Base-by-base conservation (phyloP, 2,888 invertebrate species). In the Diachrysia chrysitis region DNA sequence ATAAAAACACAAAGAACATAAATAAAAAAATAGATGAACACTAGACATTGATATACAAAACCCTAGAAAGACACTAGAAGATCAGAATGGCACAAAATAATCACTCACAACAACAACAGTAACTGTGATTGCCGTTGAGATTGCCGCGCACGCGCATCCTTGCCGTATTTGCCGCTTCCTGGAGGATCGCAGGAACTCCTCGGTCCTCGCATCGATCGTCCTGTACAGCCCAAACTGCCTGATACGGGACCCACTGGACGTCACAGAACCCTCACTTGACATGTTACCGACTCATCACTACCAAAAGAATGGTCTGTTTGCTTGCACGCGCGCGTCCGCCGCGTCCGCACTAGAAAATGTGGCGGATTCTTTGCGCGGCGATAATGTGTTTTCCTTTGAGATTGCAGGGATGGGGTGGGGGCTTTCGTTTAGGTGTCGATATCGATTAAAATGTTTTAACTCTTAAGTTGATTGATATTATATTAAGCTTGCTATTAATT, bases 101-200 rank as follows among this genome's bases (percentile, higher is more conserved):
- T 63, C 79, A 94, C 95, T 94, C 71, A 95, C 95, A 87, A 95
- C 88, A 71, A 95, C 93, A 86, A 95, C 84, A 76, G 92, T 90
- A 80, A 95, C 94, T 69, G 95, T 95, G 69, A 95, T 87, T 0
- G 92, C 92, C 0, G 95, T 93, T 14, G 94, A 93, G 0, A 94
- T 87, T 10, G 91, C 93, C 0, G 95, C 95, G 82, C 95, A 95
- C 0, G 90, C 91, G 81, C 95, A 95, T 75, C 95, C 95, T 78
- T 93, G 94, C 61, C 89, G 84, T 10, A 95, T 89, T 84, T 95
- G 95, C 17, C 93, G 82, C 68, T 86, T 91, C 74, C 90, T 90
- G 1, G 95, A 95, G 60, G 94, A 79, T 70, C 87, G 87, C 32
- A 95, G 80, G 71, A 95, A 95, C 82, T 95, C 94, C 81, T 94